Conservation (phyloP, 64 coral and sea anemone genomes). For the Platygyra sinensis region DNA sequence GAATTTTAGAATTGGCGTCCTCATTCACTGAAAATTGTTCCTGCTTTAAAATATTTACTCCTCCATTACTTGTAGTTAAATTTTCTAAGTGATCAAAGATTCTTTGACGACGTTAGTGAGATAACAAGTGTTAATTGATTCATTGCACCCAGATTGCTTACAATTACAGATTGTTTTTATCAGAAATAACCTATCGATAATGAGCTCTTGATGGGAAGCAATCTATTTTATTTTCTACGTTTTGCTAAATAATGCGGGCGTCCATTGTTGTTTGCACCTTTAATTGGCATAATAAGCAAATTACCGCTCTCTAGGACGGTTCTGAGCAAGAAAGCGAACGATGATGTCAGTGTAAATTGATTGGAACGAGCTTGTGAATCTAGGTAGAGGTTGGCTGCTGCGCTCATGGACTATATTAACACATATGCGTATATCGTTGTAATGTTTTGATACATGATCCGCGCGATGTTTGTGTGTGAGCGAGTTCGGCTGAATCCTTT, state of each 20-base stretch:
- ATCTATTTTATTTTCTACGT: not conserved
- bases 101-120: too few species aligned
- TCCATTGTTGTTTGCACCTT: too few species aligned
- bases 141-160: not conserved
- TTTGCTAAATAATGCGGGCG: too few species aligned
- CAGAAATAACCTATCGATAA: not conserved
- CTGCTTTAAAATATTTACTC: too few species aligned
- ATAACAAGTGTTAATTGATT: slow-evolving; percentile 27
- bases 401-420: not conserved
- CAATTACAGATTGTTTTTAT: not conserved
- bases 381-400: too few species aligned
- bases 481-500: not conserved
- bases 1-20: not conserved
- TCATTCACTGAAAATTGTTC: not conserved
- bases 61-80: too few species aligned
- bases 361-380: too few species aligned
- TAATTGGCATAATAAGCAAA: too few species aligned
- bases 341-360: too few species aligned
- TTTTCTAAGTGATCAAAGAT: too few species aligned
- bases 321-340: too few species aligned
- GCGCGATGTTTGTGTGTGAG: not conserved
- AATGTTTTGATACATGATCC: slow-evolving; percentile 25
- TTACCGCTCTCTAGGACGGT: too few species aligned
- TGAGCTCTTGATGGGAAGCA: not conserved
- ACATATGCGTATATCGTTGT: not conserved